Percentiles rank a stretch among this genome's conserved stretches.
Conservation (phyloP, 2,797 vertebrate genomes). For the Muscicapa striata region DNA sequence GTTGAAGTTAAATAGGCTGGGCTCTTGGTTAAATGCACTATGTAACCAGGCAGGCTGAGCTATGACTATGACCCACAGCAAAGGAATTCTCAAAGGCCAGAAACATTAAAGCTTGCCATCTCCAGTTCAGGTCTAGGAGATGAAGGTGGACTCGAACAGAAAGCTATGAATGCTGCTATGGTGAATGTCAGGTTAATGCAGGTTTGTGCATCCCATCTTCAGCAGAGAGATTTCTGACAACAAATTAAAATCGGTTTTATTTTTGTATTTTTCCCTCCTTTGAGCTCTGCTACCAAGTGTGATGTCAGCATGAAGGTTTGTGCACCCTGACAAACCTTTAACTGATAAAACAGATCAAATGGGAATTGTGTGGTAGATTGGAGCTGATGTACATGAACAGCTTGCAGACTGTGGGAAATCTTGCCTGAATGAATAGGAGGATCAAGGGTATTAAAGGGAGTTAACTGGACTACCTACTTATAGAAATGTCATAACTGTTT, state of each 20-base stretch:
- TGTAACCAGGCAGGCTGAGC: not conserved
- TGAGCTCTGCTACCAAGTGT: not conserved
- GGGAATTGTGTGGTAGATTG: not conserved
- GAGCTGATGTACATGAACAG: not conserved
- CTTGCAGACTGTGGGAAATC: conserved; percentile 22
- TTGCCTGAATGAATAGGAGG: conserved; percentile 20
- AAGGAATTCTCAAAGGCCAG: not conserved
- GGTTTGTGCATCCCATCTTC: not conserved
- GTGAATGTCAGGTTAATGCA: not conserved
- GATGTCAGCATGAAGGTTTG: rapidly evolving
- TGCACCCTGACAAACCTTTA: not conserved
- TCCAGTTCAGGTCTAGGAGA: not conserved
- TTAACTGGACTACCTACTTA: conserved; percentile 23
- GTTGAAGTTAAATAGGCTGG: not conserved
- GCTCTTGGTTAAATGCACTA: not conserved
- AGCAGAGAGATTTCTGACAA: not conserved
- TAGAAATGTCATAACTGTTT: conserved; percentile 10
- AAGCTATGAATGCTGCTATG: not conserved
- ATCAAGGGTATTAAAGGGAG: conserved; percentile 29
- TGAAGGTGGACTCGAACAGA: not conserved
- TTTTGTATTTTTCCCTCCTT: not conserved
- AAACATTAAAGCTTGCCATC: not conserved
- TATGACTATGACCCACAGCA: not conserved
- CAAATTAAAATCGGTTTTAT: not conserved
- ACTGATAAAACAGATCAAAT: conserved; percentile 1